Base-by-base conservation (phyloP, 1,140 invertebrate species). In the Olivierus martensii region DNA sequence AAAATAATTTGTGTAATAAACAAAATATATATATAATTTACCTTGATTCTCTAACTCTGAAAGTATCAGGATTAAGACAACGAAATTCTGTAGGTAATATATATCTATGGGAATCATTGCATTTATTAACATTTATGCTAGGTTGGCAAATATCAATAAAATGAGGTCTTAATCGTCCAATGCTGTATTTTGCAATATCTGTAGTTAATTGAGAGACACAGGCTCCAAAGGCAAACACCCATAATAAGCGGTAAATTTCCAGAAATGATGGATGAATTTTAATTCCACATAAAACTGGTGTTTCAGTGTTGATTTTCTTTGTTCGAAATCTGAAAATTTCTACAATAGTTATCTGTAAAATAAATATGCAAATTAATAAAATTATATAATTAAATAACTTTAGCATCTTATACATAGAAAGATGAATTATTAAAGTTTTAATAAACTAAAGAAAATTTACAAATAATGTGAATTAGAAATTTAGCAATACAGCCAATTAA, bases 161-260 rank as follows among this genome's bases (percentile, higher is more conserved):
- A 71, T 97, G 89, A 9, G 93, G 93, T 14, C 93, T 71, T 51
- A 96, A 70, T 46, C 91, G 75, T 22, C 93, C 93, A 54, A 96
- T 81, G 2, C 82, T 81, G 59, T 93, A 94, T 69, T 95, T 96
- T 19, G 83, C 85, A 59, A 93, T 79, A 63, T 94, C 88, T 4
- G 88, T 92, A 7, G 80, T 79, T 14, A 90, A 68, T 67, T 89
- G 83, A 45, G 81, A 84, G 54, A 80, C 78, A 2, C 79, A 80
- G n/a, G 82, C 81, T 0, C 88, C 89, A 67, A 91, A 92, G 34
- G 80, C 78, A 63, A 91, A 93, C 0, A 87, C 69, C 2, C 83
- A 82, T 10, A 87, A 6, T 7, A 22, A 9, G 4, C 7, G 17
- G 7, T 18, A 17, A 17, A 43, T 7, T 22, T 22, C 17, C 41